Base-by-base conservation (phyloP, 2,888 invertebrate species). In the Hybos culiciformis region DNA sequence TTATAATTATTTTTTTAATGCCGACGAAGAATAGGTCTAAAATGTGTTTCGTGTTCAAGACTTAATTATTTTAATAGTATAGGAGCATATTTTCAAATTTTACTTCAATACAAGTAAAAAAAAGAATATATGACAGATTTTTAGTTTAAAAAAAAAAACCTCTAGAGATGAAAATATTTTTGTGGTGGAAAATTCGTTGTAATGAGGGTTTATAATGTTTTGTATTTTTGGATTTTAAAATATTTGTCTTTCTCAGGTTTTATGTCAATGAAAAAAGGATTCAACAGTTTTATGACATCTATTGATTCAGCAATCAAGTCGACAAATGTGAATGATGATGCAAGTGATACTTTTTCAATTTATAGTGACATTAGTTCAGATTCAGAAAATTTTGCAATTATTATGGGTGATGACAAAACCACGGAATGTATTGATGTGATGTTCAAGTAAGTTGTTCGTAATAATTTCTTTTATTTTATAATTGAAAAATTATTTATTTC, bases 311-410 rank as follows among this genome's bases (percentile, higher is more conserved):
- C 82, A n/a, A 66, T 81, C 44, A 82, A 83, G 49, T 71, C 75
- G 3, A 75, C 73, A 36, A 74, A 80, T 1, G 56, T 59, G 29
- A 62, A 55, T 39, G 85, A 86, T 57, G 82, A 83, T 46, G 75
- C 77, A 41, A 82, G 82, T 55, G 83, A 84, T 57, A 78, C 79
- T 1, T 68, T 80, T 50, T 83, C 83, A 1, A 74, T 82, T 53
- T 73, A 78, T 52, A 88, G 88, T 51, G 90, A 90, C 48, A 79
- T 80, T 26, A 87, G 85, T 52, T 87, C 86, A 1, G 92, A 92
- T 67, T 88, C 87, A 49, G 87, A 87, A 55, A 81, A 84, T 53
- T 88, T 80, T 59, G 77, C 86, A n/a, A 74, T 82, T 37, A 75
- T 85, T 1, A 70, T 81, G 51, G 78, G 76, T 29, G 73, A 71